Base-by-base conservation (phyloP, 1,140 invertebrate species). In the Plodia interpunctella region DNA sequence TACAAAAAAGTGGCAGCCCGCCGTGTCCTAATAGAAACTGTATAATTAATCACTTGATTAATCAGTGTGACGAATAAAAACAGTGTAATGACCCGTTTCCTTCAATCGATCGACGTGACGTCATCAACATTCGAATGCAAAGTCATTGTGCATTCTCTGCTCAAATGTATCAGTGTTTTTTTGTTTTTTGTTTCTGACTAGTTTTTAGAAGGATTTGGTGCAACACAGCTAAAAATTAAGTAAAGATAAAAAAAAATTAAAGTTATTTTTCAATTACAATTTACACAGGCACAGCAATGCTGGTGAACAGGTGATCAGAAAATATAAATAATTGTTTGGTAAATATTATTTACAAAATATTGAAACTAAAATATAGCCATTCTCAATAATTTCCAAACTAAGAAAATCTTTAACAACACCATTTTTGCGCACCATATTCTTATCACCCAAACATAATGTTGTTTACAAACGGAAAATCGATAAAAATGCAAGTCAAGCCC, bases 61-160 rank as follows among this genome's bases (percentile, higher is more conserved):
- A 89, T 89, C 82, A 87, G 83, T 85, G 82, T 83, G 79, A 85
- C 82, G 83, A 87, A 87, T 89, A 83, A 86, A 88, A 86, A 85
- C 83, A 85, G 74, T 83, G 71, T 87, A 89, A 84, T 89, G 87
- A 85, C 77, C 82, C 77, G 83, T 82, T 89, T 87, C 87, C 84
- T 83, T 74, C 62, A 72, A 86, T 86, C 77, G 84, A 87, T 83
- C 78, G 73, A 51, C 66, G 62, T 89, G 83, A 87, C 87, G 87
- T 89, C 77, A 85, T 80, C 81, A 78, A 79, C 63, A 72, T 78
- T 66, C 65, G 73, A 83, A 75, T 86, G 83, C 83, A 80, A 73
- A 81, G 77, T 86, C 82, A 85, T 69, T 68, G 67, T 62, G 62
- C 65, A 58, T 57, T 52, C 57, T 50, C 38, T 25, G 21, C 30